These are phyloP conservation scores for Mormyrus proboscirostris DNA, from an alignment of 2,797 vertebrate genomes.

Conservation along the genomic window DNA sequence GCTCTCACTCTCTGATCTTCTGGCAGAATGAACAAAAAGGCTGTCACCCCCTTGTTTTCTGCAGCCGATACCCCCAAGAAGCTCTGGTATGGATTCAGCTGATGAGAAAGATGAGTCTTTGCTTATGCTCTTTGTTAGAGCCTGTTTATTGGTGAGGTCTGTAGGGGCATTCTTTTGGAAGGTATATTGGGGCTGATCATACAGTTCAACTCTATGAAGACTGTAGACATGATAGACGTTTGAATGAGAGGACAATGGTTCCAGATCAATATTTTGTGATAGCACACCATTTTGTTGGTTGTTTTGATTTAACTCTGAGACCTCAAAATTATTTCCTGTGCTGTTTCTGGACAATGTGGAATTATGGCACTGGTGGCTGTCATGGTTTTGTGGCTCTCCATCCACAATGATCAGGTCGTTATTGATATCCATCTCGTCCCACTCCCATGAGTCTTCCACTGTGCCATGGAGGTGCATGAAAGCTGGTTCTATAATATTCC, in stretches of 20 bases:
- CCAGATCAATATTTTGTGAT: conserved; percentile 16
- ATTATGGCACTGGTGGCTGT: conserved; percentile 48
- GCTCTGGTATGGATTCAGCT: conserved; percentile 80
- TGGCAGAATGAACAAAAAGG: conserved; percentile 57
- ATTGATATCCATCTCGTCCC: conserved; percentile 94
- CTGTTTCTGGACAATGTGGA: conserved; percentile 42
- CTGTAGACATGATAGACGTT: conserved; percentile 83
- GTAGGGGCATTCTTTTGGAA: conserved; percentile 49
- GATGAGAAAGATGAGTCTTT: conserved; percentile 89
- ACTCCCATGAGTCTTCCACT: conserved; percentile 86
- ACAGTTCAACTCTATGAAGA: conserved; percentile 75
- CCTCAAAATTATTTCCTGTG: conserved; percentile 37
- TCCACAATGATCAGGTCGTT: conserved; percentile 70
- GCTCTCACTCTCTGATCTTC: conserved; percentile 81
- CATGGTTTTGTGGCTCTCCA: conserved; percentile 61
- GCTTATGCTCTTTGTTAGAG: conserved; percentile 74
- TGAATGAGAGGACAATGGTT: conserved; percentile 45
- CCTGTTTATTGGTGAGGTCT: conserved; percentile 51
- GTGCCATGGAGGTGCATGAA: conserved; percentile 71
- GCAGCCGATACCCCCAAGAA: conserved; percentile 59
- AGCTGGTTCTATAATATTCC: conserved; percentile 77
- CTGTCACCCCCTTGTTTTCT: conserved; percentile 49
- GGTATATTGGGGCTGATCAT: conserved; percentile 58
- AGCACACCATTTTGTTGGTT: conserved; percentile 37
- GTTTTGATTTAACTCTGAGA: conserved; percentile 44